These are phyloP conservation scores for Sesamia inferens DNA, from an alignment of 2,888 invertebrate genomes.

Conservation along the genomic window DNA sequence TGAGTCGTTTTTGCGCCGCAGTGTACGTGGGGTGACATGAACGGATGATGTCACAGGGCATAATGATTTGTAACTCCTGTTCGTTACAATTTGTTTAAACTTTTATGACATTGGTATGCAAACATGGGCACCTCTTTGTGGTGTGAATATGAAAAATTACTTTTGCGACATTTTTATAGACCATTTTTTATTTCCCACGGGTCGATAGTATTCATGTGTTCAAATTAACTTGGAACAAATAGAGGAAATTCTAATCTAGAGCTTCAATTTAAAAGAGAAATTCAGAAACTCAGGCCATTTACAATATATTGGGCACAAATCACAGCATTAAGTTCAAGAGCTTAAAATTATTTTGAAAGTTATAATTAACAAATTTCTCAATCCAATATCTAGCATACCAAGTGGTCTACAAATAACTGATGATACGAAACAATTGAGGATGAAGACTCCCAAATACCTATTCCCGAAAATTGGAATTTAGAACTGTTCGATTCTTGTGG, in stretches of 20 bases:
- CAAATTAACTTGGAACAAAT: conserved; percentile 30
- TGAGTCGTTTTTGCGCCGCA: conserved; percentile 45
- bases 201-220: conserved; percentile 20
- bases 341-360: conserved; percentile 7
- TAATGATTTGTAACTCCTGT: conserved; percentile 62
- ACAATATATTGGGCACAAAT: no score
- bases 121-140: conserved; percentile 28
- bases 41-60: conserved; percentile 47
- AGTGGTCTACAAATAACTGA: conserved; percentile 24
- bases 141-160: conserved; percentile 48
- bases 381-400: conserved; percentile 27
- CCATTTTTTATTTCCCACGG: conserved; percentile 28
- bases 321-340: conserved; percentile 1
- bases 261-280: conserved; percentile 21
- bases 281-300: conserved; percentile 16
- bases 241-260: conserved; percentile 15
- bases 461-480: conserved; percentile 36
- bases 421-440: conserved; percentile 33
- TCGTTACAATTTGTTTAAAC: conserved; percentile 49
- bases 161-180: conserved; percentile 48
- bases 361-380: conserved; percentile 20
- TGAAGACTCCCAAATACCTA: conserved; percentile 35
- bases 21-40: conserved; percentile 43
- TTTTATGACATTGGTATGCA: conserved; percentile 51
- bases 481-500: conserved; percentile 42